Conservation (phyloP, 2,797 vertebrate genomes). For the Enteromius argenteus region DNA sequence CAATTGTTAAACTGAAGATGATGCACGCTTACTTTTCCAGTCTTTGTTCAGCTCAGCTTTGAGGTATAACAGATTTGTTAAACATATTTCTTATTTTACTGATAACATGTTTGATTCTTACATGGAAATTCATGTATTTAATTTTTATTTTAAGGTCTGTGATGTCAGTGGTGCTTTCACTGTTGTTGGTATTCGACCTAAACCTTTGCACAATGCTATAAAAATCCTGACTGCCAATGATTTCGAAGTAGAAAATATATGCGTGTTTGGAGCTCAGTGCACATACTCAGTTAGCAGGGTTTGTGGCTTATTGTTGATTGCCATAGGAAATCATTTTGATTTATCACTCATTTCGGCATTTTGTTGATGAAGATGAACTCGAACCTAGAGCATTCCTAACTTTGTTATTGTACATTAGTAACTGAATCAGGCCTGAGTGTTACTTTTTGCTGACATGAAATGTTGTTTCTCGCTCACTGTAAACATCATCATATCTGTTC, state of each 20-base stretch:
- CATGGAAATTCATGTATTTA: not conserved
- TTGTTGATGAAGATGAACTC: not conserved
- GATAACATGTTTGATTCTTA: not conserved
- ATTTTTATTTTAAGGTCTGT: not conserved
- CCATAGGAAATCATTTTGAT: not conserved
- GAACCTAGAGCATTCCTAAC: not conserved
- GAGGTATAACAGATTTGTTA: not conserved
- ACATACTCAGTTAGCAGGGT: not conserved
- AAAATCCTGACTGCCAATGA: not conserved
- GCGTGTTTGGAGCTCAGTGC: not conserved
- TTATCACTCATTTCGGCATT: not conserved
- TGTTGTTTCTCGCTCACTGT: conserved; percentile 22
- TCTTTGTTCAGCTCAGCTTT: not conserved
- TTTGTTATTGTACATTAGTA: conserved; percentile 15
- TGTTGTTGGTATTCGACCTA: not conserved
- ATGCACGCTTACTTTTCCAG: not conserved
- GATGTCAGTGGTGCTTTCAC: too few species aligned
- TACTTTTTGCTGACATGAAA: conserved; percentile 30
- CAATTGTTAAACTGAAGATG: not conserved
- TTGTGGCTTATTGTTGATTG: not conserved
- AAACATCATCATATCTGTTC: conserved; percentile 22
- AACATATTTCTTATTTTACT: not conserved
- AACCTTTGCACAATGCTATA: not conserved
- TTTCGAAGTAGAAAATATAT: not conserved
- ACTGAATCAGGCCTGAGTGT: not conserved